Evolutionary conservation across 2,797 vertebrate species (phyloP).

Genomic region (Prionace glauca): DNA sequence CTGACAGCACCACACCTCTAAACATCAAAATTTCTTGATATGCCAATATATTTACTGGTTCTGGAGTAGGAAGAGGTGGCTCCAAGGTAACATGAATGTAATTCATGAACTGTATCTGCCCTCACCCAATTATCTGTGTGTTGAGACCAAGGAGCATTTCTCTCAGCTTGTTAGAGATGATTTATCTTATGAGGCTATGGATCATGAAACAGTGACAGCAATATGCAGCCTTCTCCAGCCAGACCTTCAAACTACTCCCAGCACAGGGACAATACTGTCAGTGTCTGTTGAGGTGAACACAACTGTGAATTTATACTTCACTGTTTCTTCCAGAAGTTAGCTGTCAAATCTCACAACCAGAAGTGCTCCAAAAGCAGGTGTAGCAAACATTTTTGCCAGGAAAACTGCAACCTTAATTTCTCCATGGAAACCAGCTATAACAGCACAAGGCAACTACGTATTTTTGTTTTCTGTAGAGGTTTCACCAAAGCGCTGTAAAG

Average conservation of each 20-base stretch:
- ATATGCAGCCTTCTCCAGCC: background rate
- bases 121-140: conserved; percentile 7
- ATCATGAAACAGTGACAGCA: conserved; percentile 13
- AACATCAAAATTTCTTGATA: background rate
- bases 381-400: conserved; percentile 5
- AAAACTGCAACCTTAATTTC: conserved; percentile 15
- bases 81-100: background rate
- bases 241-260: conserved; percentile 4
- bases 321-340: background rate
- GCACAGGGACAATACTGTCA: background rate
- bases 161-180: conserved; percentile 5
- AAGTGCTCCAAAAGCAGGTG: background rate
- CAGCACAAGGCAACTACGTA: background rate
- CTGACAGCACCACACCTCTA: background rate
- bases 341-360: conserved; percentile 16
- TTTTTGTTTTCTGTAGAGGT: background rate
- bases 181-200: conserved; percentile 18
- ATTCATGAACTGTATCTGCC: background rate
- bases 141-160: background rate
- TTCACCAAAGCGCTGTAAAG: background rate
- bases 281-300: background rate
- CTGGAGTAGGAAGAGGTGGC: background rate
- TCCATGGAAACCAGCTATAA: background rate
- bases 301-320: background rate
- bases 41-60: background rate